A percentile compares a stretch with the other conserved stretches of the same genome.
phyloP scores from a whole-genome alignment of 2,888 invertebrate species.

The Lasius platythorax region DNA sequence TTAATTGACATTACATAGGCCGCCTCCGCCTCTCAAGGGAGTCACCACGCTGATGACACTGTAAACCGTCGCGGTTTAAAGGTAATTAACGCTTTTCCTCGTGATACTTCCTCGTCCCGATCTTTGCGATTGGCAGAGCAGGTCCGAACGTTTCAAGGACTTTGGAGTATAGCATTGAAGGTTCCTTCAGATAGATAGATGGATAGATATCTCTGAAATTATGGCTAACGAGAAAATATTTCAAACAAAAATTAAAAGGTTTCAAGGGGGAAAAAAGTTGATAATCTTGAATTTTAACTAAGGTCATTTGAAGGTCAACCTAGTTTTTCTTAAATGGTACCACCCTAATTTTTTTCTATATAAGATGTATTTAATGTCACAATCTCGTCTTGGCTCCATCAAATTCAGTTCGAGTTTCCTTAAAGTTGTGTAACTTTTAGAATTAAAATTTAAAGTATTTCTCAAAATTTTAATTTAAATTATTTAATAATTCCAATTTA shows the following conservation, averaged over 20 bases:
- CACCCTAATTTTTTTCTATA: too few species aligned
- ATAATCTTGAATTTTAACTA: too few species aligned
- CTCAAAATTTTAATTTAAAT: background rate
- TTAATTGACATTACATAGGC: conserved; percentile 72
- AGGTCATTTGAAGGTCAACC: too few species aligned
- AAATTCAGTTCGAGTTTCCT: background rate
- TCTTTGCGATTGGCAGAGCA: conserved; percentile 61
- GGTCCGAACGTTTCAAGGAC: background rate
- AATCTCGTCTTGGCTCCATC: background rate
- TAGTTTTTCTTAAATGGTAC: too few species aligned
- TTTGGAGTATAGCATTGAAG: background rate
- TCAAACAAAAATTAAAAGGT: too few species aligned
- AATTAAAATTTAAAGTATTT: background rate
- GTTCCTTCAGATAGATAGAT: background rate
- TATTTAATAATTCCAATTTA: too few species aligned
- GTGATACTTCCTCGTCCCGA: conserved; percentile 65
- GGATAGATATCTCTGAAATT: too few species aligned
- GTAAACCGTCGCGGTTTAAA: conserved; percentile 72
- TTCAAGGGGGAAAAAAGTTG: too few species aligned
- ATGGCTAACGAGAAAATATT: too few species aligned
- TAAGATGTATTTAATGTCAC: background rate
- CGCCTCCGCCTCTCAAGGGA: background rate
- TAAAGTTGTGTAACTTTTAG: too few species aligned
- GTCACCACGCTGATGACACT: conserved; percentile 56
- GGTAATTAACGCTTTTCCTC: conserved; percentile 71